These are phyloP conservation scores for Callopanchax toddi DNA, from an alignment of 2,113 vertebrate species.

Conservation along the genomic window DNA sequence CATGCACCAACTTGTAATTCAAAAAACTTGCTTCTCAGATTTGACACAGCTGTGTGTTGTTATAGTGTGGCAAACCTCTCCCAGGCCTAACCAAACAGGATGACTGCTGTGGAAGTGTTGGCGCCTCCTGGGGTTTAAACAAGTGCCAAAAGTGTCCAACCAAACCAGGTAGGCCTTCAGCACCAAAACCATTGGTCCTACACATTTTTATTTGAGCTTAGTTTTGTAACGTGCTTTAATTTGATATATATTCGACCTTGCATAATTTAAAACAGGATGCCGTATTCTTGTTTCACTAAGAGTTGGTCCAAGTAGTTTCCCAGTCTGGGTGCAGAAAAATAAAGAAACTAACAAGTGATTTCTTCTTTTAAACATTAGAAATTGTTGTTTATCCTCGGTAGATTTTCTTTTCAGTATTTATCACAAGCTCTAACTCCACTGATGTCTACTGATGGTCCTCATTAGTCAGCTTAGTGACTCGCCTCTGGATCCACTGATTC, in stretches of 20 bases:
- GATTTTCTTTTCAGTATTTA: conserved; percentile 29
- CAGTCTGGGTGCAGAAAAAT: neutral
- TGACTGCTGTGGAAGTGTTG: conserved; percentile 93
- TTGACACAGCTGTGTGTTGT: conserved; percentile 70
- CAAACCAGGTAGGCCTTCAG: conserved; percentile 86
- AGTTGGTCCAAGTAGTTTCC: conserved; percentile 9
- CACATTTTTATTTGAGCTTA: conserved; percentile 1
- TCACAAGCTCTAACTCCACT: conserved; percentile 17
- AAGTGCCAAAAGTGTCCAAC: conserved; percentile 88
- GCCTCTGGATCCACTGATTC: conserved; percentile 23
- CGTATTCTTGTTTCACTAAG: conserved; percentile 38
- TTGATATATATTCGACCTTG: too few relatives aligned
- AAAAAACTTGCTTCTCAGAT: conserved; percentile 40
- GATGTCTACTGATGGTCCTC: conserved; percentile 28
- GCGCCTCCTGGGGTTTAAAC: conserved; percentile 89
- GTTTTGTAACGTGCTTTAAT: conserved; percentile 39
- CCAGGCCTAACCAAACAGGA: conserved; percentile 89
- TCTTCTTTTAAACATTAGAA: conserved; percentile 13
- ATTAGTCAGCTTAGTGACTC: conserved; percentile 21
- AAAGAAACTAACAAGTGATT: conserved; percentile 22
- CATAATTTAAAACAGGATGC: conserved; percentile 25
- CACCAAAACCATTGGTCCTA: conserved; percentile 21
- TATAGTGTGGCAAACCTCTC: conserved; percentile 89
- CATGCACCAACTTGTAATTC: conserved; percentile 44
- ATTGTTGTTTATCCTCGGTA: conserved; percentile 27